A percentile compares a stretch with the other conserved stretches of the same genome.
phyloP scores from a whole-genome alignment of 2,113 vertebrate species.

The Sterrhoptilus dennistouni region DNA sequence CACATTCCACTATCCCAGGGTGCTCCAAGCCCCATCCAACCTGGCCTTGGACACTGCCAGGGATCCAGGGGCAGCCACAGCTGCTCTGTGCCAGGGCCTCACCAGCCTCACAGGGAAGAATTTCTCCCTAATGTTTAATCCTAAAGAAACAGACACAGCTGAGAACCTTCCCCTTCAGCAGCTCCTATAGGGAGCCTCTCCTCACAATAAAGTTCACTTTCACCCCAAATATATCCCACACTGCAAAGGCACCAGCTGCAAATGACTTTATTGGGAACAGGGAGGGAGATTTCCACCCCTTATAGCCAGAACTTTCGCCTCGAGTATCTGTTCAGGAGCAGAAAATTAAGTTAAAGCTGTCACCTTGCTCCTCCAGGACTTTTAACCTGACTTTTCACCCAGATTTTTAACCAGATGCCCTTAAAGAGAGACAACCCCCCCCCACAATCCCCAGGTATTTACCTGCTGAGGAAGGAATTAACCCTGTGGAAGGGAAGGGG shows the following conservation, averaged over 20 bases:
- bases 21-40: background rate
- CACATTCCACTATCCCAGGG: rapidly evolving
- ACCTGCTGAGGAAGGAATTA: background rate
- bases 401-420: background rate
- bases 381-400: background rate
- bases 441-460: background rate
- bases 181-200: background rate
- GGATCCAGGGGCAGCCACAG: background rate
- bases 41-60: background rate
- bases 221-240: background rate
- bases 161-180: background rate
- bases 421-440: background rate
- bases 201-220: background rate
- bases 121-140: background rate
- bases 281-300: background rate
- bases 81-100: background rate
- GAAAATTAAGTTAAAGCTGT: background rate
- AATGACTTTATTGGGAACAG: background rate
- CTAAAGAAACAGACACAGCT: background rate
- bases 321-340: background rate
- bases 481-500: background rate
- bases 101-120: background rate
- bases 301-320: background rate
- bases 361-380: background rate
- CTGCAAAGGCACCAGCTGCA: background rate